Base-by-base conservation (phyloP, 2,113 vertebrate species). In the Gasterosteus nipponicus region DNA sequence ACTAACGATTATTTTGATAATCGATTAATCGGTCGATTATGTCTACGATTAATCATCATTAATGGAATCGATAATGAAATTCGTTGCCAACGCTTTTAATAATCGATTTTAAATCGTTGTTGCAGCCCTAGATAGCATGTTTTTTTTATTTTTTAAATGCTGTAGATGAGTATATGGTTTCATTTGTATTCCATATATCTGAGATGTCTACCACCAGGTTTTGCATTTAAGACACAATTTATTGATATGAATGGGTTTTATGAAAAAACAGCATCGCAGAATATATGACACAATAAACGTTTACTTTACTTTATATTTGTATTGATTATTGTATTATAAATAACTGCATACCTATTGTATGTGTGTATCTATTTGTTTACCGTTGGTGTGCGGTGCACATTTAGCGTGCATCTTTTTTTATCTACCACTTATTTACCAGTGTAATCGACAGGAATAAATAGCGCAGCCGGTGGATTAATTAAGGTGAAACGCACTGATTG, bases 221-320 rank as follows among this genome's bases (percentile, higher is more conserved):
- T 60, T 49, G 15, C 41, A 44, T 38, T 22, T 18, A 41, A 35
- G 8, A 35, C 38, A 56, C 10, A 19, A 8, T 51, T 53, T 66
- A 51, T 46, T 16, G 38, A 72, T 18, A 57, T 0, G 0, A 60
- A 61, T 46, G 2, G 1, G 47, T 56, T 58, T 47, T 56, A 71
- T 51, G 5, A 69, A 16, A 77, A 35, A 61, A 56, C 60, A 64
- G 18, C 19, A 19, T 59, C 3, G 12, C 9, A 44, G 22, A 26
- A 42, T 59, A 64, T 31, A 31, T 61, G 11, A 65, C 47, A 16
- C 14, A 79, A 79, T 75, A 75, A 78, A 79, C 33, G 31, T 53
- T 22, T 26, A 12, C 10, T n/a, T 19, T 3, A 18, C 9, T 26
- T 51, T 47, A 1, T 47, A 18, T 47, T 16, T 46, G 5, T 18